Percentiles rank a stretch among this genome's conserved stretches.
phyloP scores from a whole-genome alignment of 2,797 vertebrate genomes.

The Ispidina lecontei region DNA sequence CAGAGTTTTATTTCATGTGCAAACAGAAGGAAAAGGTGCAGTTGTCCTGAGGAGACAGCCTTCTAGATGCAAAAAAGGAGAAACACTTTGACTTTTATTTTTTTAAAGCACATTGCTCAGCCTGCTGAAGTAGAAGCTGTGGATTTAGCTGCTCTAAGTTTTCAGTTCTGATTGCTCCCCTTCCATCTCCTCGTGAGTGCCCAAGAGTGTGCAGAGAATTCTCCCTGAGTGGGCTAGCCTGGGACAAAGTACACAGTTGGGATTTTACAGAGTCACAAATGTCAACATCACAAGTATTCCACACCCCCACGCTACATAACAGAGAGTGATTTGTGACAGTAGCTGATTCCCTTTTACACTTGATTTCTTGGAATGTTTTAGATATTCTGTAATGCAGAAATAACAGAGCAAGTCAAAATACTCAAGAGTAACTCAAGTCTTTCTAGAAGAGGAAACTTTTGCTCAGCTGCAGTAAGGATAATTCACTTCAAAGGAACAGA shows the following conservation, averaged over 20 bases:
- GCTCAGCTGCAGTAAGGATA: not conserved
- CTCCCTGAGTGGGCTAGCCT: not conserved
- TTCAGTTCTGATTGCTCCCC: not conserved
- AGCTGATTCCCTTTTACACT: not conserved
- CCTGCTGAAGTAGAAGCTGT: not conserved
- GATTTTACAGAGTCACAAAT: not conserved
- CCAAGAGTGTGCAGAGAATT: not conserved
- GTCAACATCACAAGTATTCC: not conserved
- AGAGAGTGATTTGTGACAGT: not conserved
- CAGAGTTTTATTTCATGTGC: not conserved
- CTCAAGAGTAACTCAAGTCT: not conserved
- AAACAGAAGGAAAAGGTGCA: not conserved
- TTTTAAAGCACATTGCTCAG: accelerated
- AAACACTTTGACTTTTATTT: not conserved
- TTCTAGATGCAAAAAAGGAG: not conserved
- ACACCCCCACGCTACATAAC: not conserved
- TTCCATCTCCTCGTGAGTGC: not conserved
- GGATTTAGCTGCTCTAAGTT: not conserved
- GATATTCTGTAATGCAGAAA: not conserved
- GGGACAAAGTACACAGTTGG: not conserved
- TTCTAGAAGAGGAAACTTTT: not conserved
- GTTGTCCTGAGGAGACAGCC: not conserved
- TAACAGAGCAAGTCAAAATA: not conserved
- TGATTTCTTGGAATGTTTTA: not conserved
- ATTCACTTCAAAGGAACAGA: not conserved